A percentile compares a stretch with the other conserved stretches of the same genome.
phyloP scores from a whole-genome alignment of 2,797 vertebrate genomes.

The Melanotaenia nigrans region DNA sequence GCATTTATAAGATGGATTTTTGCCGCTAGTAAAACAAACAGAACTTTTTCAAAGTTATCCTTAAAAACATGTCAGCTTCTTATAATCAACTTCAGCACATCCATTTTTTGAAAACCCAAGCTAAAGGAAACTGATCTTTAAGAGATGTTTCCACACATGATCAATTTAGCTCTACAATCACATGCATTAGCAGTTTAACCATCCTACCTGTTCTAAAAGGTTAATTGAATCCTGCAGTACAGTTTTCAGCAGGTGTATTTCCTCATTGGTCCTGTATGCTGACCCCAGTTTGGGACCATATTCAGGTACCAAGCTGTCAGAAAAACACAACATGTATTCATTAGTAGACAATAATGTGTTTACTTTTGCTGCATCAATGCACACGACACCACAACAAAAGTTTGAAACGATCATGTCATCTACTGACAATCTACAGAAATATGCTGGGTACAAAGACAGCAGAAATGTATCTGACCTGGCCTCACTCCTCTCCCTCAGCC shows the following conservation, averaged over 20 bases:
- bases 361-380: slow-evolving; percentile 4
- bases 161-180: not conserved
- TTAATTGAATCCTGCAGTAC: slow-evolving; percentile 93
- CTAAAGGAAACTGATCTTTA: not conserved
- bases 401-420: slow-evolving; percentile 6
- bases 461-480: slow-evolving; percentile 80
- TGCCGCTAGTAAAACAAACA: not conserved
- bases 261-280: slow-evolving; percentile 74
- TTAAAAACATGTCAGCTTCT: not conserved
- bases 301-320: slow-evolving; percentile 82
- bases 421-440: not conserved
- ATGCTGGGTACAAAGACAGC: not conserved
- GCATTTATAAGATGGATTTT: not conserved
- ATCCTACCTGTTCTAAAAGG: slow-evolving; percentile 90
- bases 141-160: not conserved
- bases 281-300: slow-evolving; percentile 74
- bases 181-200: not conserved
- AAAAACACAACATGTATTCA: not conserved
- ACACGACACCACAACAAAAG: not conserved
- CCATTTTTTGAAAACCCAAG: not conserved
- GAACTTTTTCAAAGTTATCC: not conserved
- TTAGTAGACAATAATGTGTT: not conserved
- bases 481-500: slow-evolving; percentile 83
- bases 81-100: not conserved
- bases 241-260: slow-evolving; percentile 83